Base-by-base conservation (phyloP, 2,113 vertebrate genomes). In the Conger conger region DNA sequence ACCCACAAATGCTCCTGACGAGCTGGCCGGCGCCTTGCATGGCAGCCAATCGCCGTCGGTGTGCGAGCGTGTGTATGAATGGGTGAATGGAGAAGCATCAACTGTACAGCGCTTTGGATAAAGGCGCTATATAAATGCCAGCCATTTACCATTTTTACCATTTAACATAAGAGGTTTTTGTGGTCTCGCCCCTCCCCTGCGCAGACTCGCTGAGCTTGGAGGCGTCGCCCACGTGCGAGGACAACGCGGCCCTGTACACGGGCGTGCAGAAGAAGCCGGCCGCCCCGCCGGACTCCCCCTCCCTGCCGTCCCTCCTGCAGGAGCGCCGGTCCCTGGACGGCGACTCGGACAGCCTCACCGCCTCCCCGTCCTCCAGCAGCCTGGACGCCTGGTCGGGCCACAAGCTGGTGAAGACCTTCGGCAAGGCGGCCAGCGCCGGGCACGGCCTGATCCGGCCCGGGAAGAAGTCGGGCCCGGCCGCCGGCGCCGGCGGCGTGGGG, bases 391-490 rank as follows among this genome's bases (percentile, higher is more conserved):
- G 97, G 97, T 94, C 97, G 1, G 96, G 97, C 78, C 96, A 97
- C 88, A 98, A 97, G 90, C 89, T 99, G 88, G 96, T 99, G 86
- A 99, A 99, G 91, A 96, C 97, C 85, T 96, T 97, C 89, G 96
- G 94, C 89, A 97, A 97, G 93, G 95, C 96, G 73, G 45, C 9
- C 68, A 95, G 96, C 82, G 95, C 94, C 40, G 94, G 94, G 68
- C 96, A 97, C 90, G 96, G 97, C 82, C 96, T 99, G 85, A 97
- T 99, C 88, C 96, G 97, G 60, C 97, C 97, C 40, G 95, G 96
- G 45, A 97, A 95, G 93, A 98, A 98, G 93, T 90, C 90, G 33
- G 92, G 86, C 50, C 92, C 88, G 15, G 88, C 88, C 0, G 40
- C 4, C 60, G 95, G 96, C 82, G 95, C 94, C 40, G 94, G 94